A percentile compares a stretch with the other conserved stretches of the same genome.
Conservation (phyloP, 2,888 invertebrate genomes). For the Drosophila pegasa region DNA sequence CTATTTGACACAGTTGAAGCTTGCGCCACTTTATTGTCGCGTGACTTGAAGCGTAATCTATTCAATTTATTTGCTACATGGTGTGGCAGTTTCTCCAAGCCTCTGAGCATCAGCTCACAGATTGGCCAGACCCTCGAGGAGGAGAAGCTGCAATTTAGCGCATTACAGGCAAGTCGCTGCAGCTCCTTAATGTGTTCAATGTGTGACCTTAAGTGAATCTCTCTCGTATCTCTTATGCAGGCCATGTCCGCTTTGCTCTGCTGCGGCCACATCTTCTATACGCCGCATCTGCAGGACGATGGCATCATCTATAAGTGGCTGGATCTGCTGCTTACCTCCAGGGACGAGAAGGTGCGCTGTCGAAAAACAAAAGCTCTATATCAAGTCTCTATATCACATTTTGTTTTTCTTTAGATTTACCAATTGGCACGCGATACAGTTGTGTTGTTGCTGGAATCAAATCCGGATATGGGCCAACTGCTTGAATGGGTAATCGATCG, state of each 20-base stretch:
- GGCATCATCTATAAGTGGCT: constrained; percentile 97
- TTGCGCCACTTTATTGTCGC: constrained; percentile 92
- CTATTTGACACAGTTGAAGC: constrained; percentile 90
- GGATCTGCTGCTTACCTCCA: constrained; percentile 94
- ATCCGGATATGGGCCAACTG: constrained; percentile 95
- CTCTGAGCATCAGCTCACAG: constrained; percentile 86
- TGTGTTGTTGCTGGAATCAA: constrained; percentile 96
- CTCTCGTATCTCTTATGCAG: constrained; percentile 85
- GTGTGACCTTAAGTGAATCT: not conserved
- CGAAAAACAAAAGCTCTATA: not conserved
- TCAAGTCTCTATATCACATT: not conserved
- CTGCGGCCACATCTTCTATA: constrained; percentile 97
- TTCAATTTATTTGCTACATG: constrained; percentile 97
- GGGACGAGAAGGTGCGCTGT: constrained; percentile 92
- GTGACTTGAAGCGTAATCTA: constrained; percentile 93
- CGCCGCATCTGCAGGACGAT: constrained; percentile 93
- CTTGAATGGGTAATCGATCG: constrained; percentile 99
- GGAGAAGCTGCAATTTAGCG: constrained; percentile 88
- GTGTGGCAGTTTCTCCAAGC: constrained; percentile 94
- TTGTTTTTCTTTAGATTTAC: constrained; percentile 88
- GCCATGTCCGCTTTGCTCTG: constrained; percentile 98
- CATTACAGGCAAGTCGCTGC: constrained; percentile 85
- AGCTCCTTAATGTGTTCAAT: not conserved
- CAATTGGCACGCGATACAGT: constrained; percentile 96
- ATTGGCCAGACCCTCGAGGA: constrained; percentile 85